Base-by-base conservation (phyloP, 2,113 vertebrate species). In the Neogobius melanostomus region DNA sequence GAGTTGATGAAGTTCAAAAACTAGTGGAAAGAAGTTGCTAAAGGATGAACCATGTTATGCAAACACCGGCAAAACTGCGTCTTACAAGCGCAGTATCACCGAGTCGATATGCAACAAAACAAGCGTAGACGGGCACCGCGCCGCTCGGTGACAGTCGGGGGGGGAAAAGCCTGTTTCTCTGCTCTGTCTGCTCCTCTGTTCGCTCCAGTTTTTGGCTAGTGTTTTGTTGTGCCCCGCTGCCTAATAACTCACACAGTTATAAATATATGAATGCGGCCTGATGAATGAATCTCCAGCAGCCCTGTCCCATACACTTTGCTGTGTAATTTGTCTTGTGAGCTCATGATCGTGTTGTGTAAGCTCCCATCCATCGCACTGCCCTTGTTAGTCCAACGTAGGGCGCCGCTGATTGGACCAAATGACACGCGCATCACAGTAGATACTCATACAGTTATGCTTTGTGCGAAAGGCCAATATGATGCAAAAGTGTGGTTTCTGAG, bases 261-360 rank as follows among this genome's bases (percentile, higher is more conserved):
- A 80, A 71, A 86, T 82, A 68, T 82, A 69, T 56, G 74, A 86
- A 81, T 76, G 69, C 71, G 62, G 70, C 64, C 72, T 69, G 73
- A 72, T 74, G 62, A 84, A 87, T 84, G 47, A 68, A 79, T 61
- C 72, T 80, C 72, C 72, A 69, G 77, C 73, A 54, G 69, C 46
- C 82, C 66, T 82, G 85, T 80, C 85, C 69, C 67, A 81, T 74
- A 59, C 68, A 62, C 48, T 76, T 82, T 82, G 79, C 51, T 52
- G 28, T 0, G 17, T 76, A 64, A 80, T 87, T 84, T 16, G 71
- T 87, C 85, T 76, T 70, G 75, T 53, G 68, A 69, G 68, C 76
- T 84, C 75, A 74, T 74, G 82, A 84, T 79, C 49, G 42, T 70
- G 65, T 76, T 72, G 68, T 72, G 70, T 69, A 75, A 79, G 80